These are phyloP conservation scores for Drosophila navojoa DNA, from an alignment of 1,140 invertebrate species.

Conservation along the genomic window DNA sequence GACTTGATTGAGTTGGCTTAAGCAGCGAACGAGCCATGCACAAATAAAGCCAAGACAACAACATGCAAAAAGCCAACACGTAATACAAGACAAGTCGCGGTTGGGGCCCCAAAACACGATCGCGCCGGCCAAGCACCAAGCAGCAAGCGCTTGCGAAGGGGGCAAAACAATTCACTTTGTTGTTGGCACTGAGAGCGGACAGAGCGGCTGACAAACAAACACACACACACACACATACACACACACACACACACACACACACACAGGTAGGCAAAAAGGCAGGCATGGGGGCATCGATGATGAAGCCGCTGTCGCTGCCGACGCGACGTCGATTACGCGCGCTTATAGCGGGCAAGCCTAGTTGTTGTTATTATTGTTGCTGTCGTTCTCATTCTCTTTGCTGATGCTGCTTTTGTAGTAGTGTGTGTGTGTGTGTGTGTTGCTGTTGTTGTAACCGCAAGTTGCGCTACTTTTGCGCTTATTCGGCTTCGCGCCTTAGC, in stretches of 20 bases:
- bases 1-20: slow-evolving; percentile 71
- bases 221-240: background rate
- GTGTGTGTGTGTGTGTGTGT: slow-evolving; percentile 4
- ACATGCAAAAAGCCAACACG: slow-evolving; percentile 69
- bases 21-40: slow-evolving; percentile 50
- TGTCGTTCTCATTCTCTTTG: slow-evolving; percentile 41
- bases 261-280: too few species aligned
- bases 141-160: background rate
- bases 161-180: slow-evolving; percentile 15
- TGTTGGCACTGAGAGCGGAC: slow-evolving; percentile 4
- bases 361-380: slow-evolving; percentile 24
- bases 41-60: slow-evolving; percentile 68
- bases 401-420: background rate
- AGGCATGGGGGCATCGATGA: slow-evolving; percentile 16
- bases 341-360: slow-evolving; percentile 53
- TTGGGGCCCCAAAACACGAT: slow-evolving; percentile 34
- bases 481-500: slow-evolving; percentile 64
- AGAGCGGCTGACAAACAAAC: slow-evolving; percentile 3
- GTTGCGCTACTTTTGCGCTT: slow-evolving; percentile 78
- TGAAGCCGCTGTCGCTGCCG: slow-evolving; percentile 17
- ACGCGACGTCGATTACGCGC: slow-evolving; percentile 61
- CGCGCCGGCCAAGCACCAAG: background rate
- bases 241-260: slow-evolving; percentile 4
- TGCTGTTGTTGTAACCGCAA: slow-evolving; percentile 61
- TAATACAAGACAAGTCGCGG: slow-evolving; percentile 67